Evolutionary conservation across 2,797 vertebrate genomes (phyloP), one percentile per base, ranked within the genome.

Genomic region (Cryptoblepharus egeriae): DNA sequence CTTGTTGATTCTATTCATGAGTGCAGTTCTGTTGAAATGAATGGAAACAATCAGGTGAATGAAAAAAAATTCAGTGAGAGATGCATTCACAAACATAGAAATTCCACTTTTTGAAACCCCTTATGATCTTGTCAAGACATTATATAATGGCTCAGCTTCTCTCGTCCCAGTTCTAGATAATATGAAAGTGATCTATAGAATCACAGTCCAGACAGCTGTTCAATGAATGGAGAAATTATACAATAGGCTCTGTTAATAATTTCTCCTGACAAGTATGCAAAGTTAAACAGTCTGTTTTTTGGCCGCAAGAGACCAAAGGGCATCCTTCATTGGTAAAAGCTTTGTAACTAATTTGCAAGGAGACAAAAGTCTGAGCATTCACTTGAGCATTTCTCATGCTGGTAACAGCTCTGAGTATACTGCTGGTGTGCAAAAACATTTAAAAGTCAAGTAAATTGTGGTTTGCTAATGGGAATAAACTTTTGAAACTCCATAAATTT

Each of bases 211-310:
- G 30, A 83, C 75, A 67, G 4, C 68, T 89, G 8, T 6, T 70
- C 60, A 85, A 32, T 76, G 72, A 67, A 57, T 76, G 16, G 77
- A 32, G 75, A 0, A 0, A 2, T 77, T 76, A 42, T 7, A 75
- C 28, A 81, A 30, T 22, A 85, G 32, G 13, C 37, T 86, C 79
- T 39, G 26, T 67, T 82, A 77, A 73, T 85, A 82, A 85, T 82
- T 82, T 63, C 52, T 80, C 11, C 58, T 80, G 82, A 77, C 32
- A 73, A 82, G 5, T 26, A 82, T 85, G 4, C 0, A 11, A 83
- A 77, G 77, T 65, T 13, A 55, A 81, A 79, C 5, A 68, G 49
- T 1, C n/a, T 89, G 67, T n/a, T 78, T 85, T 85, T 57, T 70
- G 71, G 26, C 15, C 11, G 11, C 24, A 35, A 42, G 45, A 67